A percentile compares a stretch with the other conserved stretches of the same genome.
These are phyloP conservation scores for Drosophila sechellia DNA, from an alignment of 1,140 invertebrate genomes.

Conservation along the genomic window DNA sequence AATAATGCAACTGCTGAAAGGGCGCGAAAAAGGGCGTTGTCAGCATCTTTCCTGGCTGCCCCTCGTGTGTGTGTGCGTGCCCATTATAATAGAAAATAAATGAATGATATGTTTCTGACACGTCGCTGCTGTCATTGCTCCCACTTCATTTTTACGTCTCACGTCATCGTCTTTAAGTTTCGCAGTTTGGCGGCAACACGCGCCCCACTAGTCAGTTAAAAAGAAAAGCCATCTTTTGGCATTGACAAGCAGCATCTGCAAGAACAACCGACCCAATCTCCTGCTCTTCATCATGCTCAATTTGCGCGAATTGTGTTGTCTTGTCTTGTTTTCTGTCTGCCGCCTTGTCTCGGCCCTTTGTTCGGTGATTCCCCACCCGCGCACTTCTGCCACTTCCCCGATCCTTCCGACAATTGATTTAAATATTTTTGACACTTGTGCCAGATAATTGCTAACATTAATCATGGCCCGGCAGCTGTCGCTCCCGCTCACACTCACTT, in stretches of 20 bases:
- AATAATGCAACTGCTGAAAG: constrained; percentile 82
- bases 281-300: constrained; percentile 79
- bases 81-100: constrained; percentile 84
- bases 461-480: constrained; percentile 72
- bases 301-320: constrained; percentile 82
- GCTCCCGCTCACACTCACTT: constrained; percentile 24
- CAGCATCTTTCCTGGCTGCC: constrained; percentile 50
- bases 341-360: constrained; percentile 53
- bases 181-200: constrained; percentile 18
- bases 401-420: constrained; percentile 66
- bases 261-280: constrained; percentile 35
- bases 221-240: constrained; percentile 65
- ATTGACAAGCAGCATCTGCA: constrained; percentile 66
- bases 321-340: constrained; percentile 68
- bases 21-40: constrained; percentile 33
- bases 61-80: constrained; percentile 17
- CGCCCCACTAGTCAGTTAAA: constrained; percentile 49
- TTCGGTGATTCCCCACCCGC: constrained; percentile 17
- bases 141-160: constrained; percentile 60
- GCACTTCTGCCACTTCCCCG: not conserved
- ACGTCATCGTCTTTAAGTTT: constrained; percentile 66
- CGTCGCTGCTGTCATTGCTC: constrained; percentile 74
- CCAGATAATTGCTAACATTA: constrained; percentile 79
- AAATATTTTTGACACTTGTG: constrained; percentile 82
- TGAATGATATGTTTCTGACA: constrained; percentile 84